phyloP scores from a whole-genome alignment of 1,140 invertebrate species.

The Drosophila micromelanica region DNA sequence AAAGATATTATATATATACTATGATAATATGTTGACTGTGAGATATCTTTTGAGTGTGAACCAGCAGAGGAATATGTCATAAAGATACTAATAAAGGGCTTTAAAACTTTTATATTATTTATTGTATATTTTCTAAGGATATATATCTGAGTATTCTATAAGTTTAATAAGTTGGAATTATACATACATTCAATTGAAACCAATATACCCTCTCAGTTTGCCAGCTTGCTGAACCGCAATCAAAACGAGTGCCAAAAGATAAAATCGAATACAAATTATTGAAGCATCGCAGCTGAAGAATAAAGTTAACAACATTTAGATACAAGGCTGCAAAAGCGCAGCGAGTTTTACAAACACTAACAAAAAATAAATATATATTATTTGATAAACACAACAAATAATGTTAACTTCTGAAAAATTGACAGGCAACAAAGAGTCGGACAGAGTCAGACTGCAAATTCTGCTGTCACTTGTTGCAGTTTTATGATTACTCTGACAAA shows the following conservation, averaged over 20 bases:
- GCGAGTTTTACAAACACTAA: slow-evolving; percentile 7
- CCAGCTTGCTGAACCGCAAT: background rate
- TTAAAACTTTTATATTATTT: no score
- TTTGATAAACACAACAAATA: slow-evolving; percentile 46
- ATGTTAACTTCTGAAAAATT: slow-evolving; percentile 41
- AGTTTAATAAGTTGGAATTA: no score
- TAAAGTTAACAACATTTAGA: slow-evolving; percentile 39
- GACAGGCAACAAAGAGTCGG: slow-evolving; percentile 48
- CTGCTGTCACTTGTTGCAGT: slow-evolving; percentile 42
- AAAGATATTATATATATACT: background rate
- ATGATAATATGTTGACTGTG: background rate
- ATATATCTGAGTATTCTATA: no score
- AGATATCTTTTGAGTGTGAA: background rate
- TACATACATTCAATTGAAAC: background rate
- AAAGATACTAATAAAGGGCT: no score
- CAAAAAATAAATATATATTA: slow-evolving; percentile 22
- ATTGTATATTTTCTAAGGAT: no score
- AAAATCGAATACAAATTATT: slow-evolving; percentile 43
- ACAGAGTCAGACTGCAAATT: slow-evolving; percentile 27
- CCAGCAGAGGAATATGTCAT: no score
- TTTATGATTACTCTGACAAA: slow-evolving; percentile 52
- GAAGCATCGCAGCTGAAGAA: slow-evolving; percentile 19
- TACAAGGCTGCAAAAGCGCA: slow-evolving; percentile 35
- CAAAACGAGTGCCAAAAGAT: slow-evolving; percentile 32
- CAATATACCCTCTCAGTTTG: background rate